Conservation (phyloP, 1,140 invertebrate species). For the Epicauta chinensis region DNA sequence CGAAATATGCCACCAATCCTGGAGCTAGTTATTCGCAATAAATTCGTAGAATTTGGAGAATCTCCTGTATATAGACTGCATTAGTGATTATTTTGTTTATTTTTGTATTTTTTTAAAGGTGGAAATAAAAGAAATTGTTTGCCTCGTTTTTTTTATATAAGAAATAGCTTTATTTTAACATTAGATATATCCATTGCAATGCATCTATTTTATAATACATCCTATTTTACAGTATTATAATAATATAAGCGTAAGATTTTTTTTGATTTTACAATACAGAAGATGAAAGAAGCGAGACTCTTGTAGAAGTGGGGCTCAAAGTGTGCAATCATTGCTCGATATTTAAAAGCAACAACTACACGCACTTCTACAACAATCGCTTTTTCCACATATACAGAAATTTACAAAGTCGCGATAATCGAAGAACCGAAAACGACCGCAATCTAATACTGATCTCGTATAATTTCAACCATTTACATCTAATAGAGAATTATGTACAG, state of each 20-base stretch:
- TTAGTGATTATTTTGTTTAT: neutral
- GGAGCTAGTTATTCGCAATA: conserved; percentile 22
- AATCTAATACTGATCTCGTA: neutral
- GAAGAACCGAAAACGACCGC: too few species aligned
- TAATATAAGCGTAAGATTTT: conserved; percentile 38
- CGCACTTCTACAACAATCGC: conserved; percentile 16
- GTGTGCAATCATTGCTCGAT: conserved; percentile 4
- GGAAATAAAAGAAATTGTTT: conserved; percentile 2
- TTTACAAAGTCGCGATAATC: too few species aligned
- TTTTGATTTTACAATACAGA: conserved; percentile 20
- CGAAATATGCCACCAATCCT: conserved; percentile 19
- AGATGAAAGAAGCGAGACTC: conserved; percentile 16
- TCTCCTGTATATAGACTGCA: neutral
- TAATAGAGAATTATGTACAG: neutral
- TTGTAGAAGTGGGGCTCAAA: conserved; percentile 17
- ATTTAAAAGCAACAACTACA: conserved; percentile 9
- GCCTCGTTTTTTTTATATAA: conserved; percentile 20
- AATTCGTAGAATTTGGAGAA: neutral
- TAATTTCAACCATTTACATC: neutral
- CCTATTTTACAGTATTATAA: conserved; percentile 31
- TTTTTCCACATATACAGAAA: conserved; percentile 1
- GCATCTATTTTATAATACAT: conserved; percentile 27
- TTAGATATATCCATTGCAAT: conserved; percentile 33
- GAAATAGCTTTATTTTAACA: conserved; percentile 39
- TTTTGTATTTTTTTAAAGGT: neutral